Conservation (phyloP, 92 coral and sea anemone species). For the Desmophyllum pertusum region DNA sequence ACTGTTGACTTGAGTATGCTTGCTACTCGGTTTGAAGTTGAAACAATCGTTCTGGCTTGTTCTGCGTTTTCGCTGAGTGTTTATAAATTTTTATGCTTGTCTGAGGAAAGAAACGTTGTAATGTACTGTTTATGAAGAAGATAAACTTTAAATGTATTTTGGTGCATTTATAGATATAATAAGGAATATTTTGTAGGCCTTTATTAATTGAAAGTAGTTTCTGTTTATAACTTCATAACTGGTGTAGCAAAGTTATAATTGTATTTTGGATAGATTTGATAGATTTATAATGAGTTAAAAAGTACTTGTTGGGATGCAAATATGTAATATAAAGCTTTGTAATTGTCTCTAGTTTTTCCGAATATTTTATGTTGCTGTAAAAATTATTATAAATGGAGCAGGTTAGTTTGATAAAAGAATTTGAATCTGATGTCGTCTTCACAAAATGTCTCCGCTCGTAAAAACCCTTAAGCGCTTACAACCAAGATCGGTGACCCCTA, state of each 20-base stretch:
- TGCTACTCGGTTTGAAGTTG: no score
- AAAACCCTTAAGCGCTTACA: no score
- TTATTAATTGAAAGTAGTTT: not conserved
- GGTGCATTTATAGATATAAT: not conserved
- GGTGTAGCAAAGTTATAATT: not conserved
- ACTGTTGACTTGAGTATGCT: no score
- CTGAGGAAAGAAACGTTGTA: not conserved
- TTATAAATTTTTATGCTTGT: not conserved
- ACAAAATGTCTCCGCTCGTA: no score
- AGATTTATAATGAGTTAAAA: not conserved
- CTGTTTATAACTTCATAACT: not conserved
- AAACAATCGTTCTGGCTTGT: no score
- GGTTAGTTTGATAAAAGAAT: not conserved
- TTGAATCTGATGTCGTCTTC: not conserved
- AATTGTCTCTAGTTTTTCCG: not conserved
- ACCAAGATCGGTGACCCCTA: no score
- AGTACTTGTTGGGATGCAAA: not conserved
- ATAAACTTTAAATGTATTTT: not conserved
- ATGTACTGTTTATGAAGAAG: not conserved
- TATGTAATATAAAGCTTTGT: not conserved
- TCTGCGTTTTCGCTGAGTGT: not conserved
- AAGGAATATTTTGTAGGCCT: not conserved
- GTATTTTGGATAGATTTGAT: not conserved
- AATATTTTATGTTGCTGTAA: not conserved
- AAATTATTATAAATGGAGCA: not conserved